phyloP scores from a whole-genome alignment of 2,888 invertebrate species.

The Platynereis dumerilii region DNA sequence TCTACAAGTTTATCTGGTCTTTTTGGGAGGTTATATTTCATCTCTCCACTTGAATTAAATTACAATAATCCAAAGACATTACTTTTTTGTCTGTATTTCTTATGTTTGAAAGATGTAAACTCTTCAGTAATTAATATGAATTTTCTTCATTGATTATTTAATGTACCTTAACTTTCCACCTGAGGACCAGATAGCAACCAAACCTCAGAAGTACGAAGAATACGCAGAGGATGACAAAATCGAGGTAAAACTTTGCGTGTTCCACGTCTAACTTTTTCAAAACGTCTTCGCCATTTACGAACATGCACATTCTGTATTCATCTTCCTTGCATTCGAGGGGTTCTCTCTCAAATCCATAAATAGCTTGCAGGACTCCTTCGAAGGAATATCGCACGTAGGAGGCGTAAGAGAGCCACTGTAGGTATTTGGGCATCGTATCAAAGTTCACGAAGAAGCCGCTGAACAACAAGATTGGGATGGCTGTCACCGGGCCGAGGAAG shows the following conservation, averaged over 20 bases:
- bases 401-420: constrained; percentile 93
- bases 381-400: constrained; percentile 91
- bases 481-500: constrained; percentile 93
- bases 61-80: too few relatives aligned
- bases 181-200: constrained; percentile 61
- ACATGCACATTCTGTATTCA: constrained; percentile 42
- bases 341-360: constrained; percentile 80
- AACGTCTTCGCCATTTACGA: constrained; percentile 68
- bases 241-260: constrained; percentile 82
- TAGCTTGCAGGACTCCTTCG: constrained; percentile 84
- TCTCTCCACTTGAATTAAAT: too few relatives aligned
- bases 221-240: constrained; percentile 80
- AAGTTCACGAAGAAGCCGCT: constrained; percentile 97
- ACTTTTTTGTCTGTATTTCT: too few relatives aligned
- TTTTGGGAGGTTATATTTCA: too few relatives aligned
- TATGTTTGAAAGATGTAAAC: too few relatives aligned
- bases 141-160: too few relatives aligned
- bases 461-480: constrained; percentile 91
- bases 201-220: constrained; percentile 80
- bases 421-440: constrained; percentile 91
- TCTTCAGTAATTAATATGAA: too few relatives aligned
- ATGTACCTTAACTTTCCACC: constrained; percentile 57
- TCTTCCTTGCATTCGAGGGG: constrained; percentile 80
- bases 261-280: constrained; percentile 80
- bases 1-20: too few relatives aligned